A percentile compares a stretch with the other conserved stretches of the same genome.
Evolutionary conservation across 2,888 invertebrate species (phyloP).

Genomic region (Aspidapion aeneum): DNA sequence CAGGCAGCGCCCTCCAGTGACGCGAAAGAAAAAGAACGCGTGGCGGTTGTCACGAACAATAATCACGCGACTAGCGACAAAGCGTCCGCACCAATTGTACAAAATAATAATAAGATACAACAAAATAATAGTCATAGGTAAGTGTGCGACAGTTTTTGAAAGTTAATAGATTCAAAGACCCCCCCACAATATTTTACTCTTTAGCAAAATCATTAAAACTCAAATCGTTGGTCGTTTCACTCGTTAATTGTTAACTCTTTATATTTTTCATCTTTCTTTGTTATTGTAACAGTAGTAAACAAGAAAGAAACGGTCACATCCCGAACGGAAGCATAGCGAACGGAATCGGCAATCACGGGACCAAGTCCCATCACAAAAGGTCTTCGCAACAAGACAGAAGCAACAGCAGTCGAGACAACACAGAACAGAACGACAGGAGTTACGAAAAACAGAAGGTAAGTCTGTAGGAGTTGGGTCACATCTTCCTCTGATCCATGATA

Average conservation of each 20-base stretch:
- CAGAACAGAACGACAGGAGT: neutral
- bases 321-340: constrained; percentile 42
- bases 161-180: too few relatives aligned
- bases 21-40: neutral
- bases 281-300: constrained; percentile 12
- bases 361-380: constrained; percentile 54
- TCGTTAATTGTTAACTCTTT: too few relatives aligned
- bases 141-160: too few relatives aligned
- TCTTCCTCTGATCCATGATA: too few relatives aligned
- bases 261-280: too few relatives aligned
- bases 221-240: too few relatives aligned
- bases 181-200: too few relatives aligned
- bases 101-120: constrained; percentile 35
- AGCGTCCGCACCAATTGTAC: constrained; percentile 29
- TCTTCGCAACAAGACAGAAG: constrained; percentile 22
- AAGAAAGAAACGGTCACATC: constrained; percentile 45
- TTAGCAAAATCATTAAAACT: too few relatives aligned
- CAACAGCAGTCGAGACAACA: constrained; percentile 1
- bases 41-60: neutral
- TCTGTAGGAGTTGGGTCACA: too few relatives aligned
- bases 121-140: constrained; percentile 31
- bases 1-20: constrained; percentile 10
- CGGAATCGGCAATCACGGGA: constrained; percentile 36
- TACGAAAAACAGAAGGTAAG: neutral
- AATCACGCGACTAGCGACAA: neutral